Base-by-base conservation (phyloP, 2,888 invertebrate species). In the Ochlodes sylvanus region DNA sequence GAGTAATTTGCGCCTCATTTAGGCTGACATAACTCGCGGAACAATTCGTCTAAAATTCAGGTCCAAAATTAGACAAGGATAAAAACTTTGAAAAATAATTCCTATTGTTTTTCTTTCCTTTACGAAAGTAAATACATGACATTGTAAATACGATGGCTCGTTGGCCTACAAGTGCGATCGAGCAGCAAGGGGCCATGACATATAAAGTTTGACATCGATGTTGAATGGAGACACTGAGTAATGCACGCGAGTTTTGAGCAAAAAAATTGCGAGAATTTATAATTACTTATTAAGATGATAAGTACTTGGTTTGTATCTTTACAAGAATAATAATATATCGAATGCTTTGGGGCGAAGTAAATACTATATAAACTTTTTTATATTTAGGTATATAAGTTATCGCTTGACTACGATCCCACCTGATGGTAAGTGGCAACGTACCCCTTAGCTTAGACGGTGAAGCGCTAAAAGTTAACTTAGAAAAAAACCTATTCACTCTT, bases 131-230 rank as follows among this genome's bases (percentile, higher is more conserved):
- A 80, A 90, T 86, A 90, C 90, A 92, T 92, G 91, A 92, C 92
- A 92, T 91, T 92, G 92, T 90, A 88, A 85, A 88, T 88, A 80
- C 83, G 88, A 88, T 90, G 87, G 81, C 81, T 84, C 72, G 68
- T 81, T 83, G 92, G 89, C 92, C 92, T 92, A 92, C 91, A 91
- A 92, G 89, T 86, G 89, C 92, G 87, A 88, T 89, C 89, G 88
- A 90, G 89, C 90, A 85, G 78, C 84, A 81, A 83, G 81, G 74
- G 89, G 77, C 92, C 92, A 73, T 92, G 92, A 92, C 92, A 92
- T 88, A 92, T 88, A 88, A 90, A 89, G 80, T 85, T 82, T 86
- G 88, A 88, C 89, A 87, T 83, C 87, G 86, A 76, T 75, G 72
- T 71, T 70, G 67, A 75, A 73, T 69, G 71, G 72, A 70, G 57